These are phyloP conservation scores for Tribolium freemani DNA, from an alignment of 2,888 invertebrate species.

Conservation along the genomic window DNA sequence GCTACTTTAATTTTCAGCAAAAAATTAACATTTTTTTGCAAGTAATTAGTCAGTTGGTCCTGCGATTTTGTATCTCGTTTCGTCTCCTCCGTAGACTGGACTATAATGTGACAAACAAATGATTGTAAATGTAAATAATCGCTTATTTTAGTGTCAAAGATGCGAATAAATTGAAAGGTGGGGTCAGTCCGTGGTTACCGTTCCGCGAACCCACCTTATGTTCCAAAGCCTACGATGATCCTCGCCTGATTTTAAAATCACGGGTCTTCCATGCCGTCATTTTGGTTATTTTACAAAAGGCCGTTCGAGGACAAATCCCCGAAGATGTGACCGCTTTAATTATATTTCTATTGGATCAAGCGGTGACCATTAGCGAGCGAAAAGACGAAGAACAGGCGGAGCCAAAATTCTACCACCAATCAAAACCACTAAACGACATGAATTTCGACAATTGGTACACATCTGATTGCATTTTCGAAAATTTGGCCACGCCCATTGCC, in stretches of 20 bases:
- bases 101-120: no score
- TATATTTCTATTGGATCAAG: slow-evolving; percentile 89
- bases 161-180: slow-evolving; percentile 62
- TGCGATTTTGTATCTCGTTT: no score
- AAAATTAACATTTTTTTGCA: no score
- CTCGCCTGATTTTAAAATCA: slow-evolving; percentile 74
- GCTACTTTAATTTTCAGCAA: no score
- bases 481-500: slow-evolving; percentile 79
- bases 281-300: slow-evolving; percentile 87
- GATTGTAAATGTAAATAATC: no score
- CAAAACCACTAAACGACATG: slow-evolving; percentile 68
- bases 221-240: slow-evolving; percentile 78
- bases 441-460: slow-evolving; percentile 78
- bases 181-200: slow-evolving; percentile 80
- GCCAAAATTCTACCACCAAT: background rate
- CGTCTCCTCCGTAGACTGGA: no score
- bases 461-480: slow-evolving; percentile 81
- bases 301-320: slow-evolving; percentile 82
- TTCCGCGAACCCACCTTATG: slow-evolving; percentile 80
- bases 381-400: background rate
- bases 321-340: slow-evolving; percentile 92
- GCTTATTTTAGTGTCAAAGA: slow-evolving; percentile 58
- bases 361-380: slow-evolving; percentile 69
- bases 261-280: slow-evolving; percentile 80
- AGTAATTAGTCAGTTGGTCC: no score